Evolutionary conservation across 2,113 vertebrate genomes (phyloP), one percentile per base, ranked within the genome.

Genomic region (Euleptes europaea): DNA sequence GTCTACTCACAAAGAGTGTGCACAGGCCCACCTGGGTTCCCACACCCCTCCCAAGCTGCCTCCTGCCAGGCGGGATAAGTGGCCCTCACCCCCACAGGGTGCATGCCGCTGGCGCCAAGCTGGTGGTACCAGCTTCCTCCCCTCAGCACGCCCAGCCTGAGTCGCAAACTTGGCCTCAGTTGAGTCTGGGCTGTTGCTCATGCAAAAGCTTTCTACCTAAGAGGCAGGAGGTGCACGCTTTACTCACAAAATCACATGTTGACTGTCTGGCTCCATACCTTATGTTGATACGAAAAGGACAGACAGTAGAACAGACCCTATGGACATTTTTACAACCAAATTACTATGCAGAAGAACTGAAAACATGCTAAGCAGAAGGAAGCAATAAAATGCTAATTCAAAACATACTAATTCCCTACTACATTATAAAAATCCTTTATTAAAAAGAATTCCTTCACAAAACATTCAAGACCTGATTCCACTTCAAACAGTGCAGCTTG

Each of bases 321-420:
- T 9, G 60, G 72, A 65, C 78, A 40, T 21, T 88, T 67, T 40
- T 44, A 38, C 44, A 31, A 31, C 72, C n/a, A 33, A 60, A 44
- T 83, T 0, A 1, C 1, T 0, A 0, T 35, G 38, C 15, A 3
- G 51, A 54, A 31, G 1, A 40, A 71, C 40, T 38, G 65, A 65
- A 5, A 74, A 2, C 40, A 70, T 63, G 72, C 57, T 80, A 26
- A 3, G 9, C 28, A 80, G 7, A 63, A 65, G 13, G 51, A 81
- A 17, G 3, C 70, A 33, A 71, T 44, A 19, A 80, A 67, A 47
- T 7, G 28, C 5, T 47, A 14, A 17, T 42, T 80, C 15, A n/a
- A 47, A 49, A 80, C 33, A 80, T 79, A 47, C 19, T 1, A 28
- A 65, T 79, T 42, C 57, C 26, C 31, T n/a, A 23, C 63, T 1